Conservation (phyloP, 92 coral and sea anemone species). For the Porites rus region DNA sequence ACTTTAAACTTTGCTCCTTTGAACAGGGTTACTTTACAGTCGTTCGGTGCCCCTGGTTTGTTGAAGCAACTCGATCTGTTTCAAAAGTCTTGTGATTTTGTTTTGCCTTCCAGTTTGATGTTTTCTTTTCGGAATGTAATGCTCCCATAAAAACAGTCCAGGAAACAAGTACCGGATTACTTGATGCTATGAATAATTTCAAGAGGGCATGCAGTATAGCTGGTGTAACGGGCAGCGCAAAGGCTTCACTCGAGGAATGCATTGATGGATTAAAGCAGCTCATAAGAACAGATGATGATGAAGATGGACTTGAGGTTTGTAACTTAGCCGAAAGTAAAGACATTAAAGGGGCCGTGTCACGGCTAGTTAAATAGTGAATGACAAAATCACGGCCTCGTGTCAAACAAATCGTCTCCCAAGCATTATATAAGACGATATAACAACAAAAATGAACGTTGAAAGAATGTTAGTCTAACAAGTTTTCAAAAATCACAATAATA, state of each 20-base stretch:
- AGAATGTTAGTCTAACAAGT: no score
- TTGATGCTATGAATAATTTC: conserved; percentile 82
- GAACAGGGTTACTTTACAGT: neutral
- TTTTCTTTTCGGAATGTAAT: conserved; percentile 87
- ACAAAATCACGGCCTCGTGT: no score
- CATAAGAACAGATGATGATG: conserved; percentile 86
- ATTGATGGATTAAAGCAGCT: conserved; percentile 92
- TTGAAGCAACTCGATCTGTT: neutral
- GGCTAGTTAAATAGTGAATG: no score
- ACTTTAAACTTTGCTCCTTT: no score
- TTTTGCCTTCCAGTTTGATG: conserved; percentile 79
- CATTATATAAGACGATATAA: no score
- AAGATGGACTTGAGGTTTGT: conserved; percentile 90
- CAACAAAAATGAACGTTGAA: no score
- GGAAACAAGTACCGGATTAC: conserved; percentile 68
- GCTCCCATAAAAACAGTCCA: conserved; percentile 84
- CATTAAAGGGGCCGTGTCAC: neutral
- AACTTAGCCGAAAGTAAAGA: neutral
- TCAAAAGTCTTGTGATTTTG: neutral
- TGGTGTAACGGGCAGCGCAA: conserved; percentile 82
- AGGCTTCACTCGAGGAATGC: conserved; percentile 93
- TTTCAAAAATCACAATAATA: no score
- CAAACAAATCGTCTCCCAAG: no score
- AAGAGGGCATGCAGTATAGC: conserved; percentile 90
- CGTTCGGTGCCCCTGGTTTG: no score